Conservation (phyloP, 2,113 vertebrate species). For the Nesoenas mayeri region DNA sequence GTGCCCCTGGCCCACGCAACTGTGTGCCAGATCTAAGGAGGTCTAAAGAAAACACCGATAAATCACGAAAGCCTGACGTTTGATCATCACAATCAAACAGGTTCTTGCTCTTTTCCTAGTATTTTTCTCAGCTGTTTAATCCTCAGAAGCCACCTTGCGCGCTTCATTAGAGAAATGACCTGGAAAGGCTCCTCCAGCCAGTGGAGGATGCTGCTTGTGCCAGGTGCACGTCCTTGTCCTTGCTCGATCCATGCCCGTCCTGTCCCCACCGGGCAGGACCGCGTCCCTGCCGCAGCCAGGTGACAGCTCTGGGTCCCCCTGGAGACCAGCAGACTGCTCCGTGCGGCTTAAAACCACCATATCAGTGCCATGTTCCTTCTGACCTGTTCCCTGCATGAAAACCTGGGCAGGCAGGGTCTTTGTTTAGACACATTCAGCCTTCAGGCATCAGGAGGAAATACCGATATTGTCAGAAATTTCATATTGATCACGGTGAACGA, state of each 20-base stretch:
- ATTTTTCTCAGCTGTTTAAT: not conserved
- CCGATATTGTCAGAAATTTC: not conserved
- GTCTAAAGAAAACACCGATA: not conserved
- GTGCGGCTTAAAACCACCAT: not conserved
- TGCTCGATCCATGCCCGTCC: not conserved
- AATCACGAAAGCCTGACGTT: not conserved
- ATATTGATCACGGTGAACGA: not conserved
- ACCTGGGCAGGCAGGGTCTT: not conserved
- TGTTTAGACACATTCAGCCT: not conserved
- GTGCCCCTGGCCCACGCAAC: not conserved
- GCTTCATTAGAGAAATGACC: not conserved
- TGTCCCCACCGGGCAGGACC: not conserved
- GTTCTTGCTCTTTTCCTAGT: not conserved
- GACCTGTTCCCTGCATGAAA: not conserved
- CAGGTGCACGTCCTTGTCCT: not conserved
- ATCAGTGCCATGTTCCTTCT: not conserved
- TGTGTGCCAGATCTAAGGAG: not conserved
- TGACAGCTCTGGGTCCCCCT: not conserved
- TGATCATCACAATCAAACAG: not conserved
- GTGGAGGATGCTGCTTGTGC: not conserved
- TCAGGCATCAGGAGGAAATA: not conserved
- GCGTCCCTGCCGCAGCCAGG: accelerated
- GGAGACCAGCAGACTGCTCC: not conserved
- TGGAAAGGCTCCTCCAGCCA: not conserved
- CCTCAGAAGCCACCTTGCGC: not conserved